These are phyloP conservation scores for Drosophila subpulchrella DNA, from an alignment of 1,140 invertebrate species.

Conservation along the genomic window DNA sequence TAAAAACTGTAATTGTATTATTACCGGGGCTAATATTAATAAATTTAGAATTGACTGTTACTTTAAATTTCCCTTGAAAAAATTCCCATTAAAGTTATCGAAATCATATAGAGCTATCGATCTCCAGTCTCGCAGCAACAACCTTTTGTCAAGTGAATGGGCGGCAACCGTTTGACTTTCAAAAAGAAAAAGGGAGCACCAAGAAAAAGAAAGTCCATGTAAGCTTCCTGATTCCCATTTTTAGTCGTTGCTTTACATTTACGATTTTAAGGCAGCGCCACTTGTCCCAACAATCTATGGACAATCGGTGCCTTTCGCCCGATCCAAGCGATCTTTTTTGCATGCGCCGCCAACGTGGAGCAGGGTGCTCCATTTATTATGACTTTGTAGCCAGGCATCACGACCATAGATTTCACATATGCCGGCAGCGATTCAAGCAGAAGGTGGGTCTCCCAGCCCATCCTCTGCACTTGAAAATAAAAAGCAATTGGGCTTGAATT, in stretches of 20 bases:
- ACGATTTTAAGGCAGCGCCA: slow-evolving; percentile 55
- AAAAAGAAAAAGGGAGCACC: slow-evolving; percentile 14
- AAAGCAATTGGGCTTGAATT: background rate
- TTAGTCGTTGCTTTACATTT: slow-evolving; percentile 18
- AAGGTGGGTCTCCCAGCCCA: slow-evolving; percentile 22
- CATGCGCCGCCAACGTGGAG: slow-evolving; percentile 42
- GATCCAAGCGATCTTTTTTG: slow-evolving; percentile 55
- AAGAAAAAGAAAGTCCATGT: slow-evolving; percentile 23
- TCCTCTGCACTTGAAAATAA: slow-evolving; percentile 3
- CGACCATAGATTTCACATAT: slow-evolving; percentile 73
- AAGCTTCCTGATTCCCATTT: slow-evolving; percentile 46
- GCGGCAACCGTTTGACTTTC: slow-evolving; percentile 28
- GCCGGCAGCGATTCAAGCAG: slow-evolving; percentile 46
- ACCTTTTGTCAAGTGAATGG: slow-evolving; percentile 7
- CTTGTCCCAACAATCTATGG: slow-evolving; percentile 51
- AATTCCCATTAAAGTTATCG: background rate
- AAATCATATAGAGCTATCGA: background rate
- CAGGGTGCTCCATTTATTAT: slow-evolving; percentile 77
- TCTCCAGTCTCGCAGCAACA: slow-evolving; percentile 6
- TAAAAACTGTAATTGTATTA: too few species aligned
- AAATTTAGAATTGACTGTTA: too few species aligned
- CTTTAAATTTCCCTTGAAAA: background rate
- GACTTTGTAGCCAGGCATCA: slow-evolving; percentile 37
- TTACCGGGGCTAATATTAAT: too few species aligned
- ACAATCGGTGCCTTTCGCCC: slow-evolving; percentile 53